Evolutionary conservation across 2,797 vertebrate species (phyloP), one percentile per base, ranked within the genome.

Genomic region (Clarias laeviceps): DNA sequence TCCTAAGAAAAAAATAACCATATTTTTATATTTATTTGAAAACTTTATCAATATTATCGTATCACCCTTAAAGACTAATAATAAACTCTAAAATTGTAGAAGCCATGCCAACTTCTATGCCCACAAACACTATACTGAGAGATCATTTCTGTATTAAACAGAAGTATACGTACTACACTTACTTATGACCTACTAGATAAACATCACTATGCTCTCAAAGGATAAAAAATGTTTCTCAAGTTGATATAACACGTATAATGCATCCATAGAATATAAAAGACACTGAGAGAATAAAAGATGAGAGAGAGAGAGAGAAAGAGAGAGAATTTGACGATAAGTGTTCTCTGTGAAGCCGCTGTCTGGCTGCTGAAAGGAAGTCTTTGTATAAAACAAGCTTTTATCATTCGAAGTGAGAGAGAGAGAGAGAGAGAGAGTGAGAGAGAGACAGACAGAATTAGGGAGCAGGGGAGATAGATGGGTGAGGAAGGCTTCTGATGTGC

Each of bases 331-430:
- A 86, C 76, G 88, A 85, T 90, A 88, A 88, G 89, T 86, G 89
- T 82, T 85, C 85, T 88, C 85, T 88, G 80, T 90, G 86, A 90
- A 86, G 87, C 82, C 86, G 82, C 84, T 85, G 86, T 85, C 89
- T 90, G 82, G 59, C 82, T 83, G 86, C 86, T 90, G 84, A 90
- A 90, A 90, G 86, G 86, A 86, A 84, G 84, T 86, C 86, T 89
- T 89, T 88, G 86, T 90, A 88, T 89, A 82, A 90, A 88, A 90
- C 85, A 89, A 88, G 89, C 89, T 90, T 90, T 90, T 88, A 89
- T 90, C 89, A 90, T 80, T 88, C 29, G 82, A 86, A 79, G 72
- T 50, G 65, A 66, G 69, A 88, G 73, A 64, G 78, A 82, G 68
- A 77, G 29, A 72, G 70, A 59, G 72, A 74, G 29, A 64, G 24